Conservation (phyloP, 2,113 vertebrate species). For the Todiramphus saurophagus region DNA sequence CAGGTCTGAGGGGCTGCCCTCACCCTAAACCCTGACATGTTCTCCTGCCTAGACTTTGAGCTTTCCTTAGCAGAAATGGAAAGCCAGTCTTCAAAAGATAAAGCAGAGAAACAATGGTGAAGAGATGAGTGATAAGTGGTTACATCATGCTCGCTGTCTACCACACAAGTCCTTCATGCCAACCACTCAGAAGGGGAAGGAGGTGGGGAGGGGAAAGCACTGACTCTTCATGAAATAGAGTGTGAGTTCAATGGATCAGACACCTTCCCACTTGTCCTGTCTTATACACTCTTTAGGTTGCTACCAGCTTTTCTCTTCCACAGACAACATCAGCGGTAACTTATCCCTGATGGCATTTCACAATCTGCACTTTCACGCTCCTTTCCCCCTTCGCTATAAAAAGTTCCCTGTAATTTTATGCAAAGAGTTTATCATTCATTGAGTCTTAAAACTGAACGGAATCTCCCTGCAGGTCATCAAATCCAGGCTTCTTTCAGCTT, state of each 20-base stretch:
- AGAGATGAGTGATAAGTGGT: neutral
- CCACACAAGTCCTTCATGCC: neutral
- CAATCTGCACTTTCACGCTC: neutral
- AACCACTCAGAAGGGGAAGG: neutral
- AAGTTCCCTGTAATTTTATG: slow-evolving; percentile 48
- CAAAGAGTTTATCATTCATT: slow-evolving; percentile 17
- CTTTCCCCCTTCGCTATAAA: slow-evolving; percentile 25
- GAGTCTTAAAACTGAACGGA: slow-evolving; percentile 5
- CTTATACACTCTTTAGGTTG: neutral
- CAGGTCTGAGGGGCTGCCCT: too few relatives aligned
- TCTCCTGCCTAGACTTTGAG: too few relatives aligned
- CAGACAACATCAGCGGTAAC: neutral
- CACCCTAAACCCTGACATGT: too few relatives aligned
- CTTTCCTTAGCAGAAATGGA: too few relatives aligned
- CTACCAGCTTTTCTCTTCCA: slow-evolving; percentile 22
- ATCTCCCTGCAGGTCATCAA: slow-evolving; percentile 12
- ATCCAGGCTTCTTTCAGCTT: neutral
- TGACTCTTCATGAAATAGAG: neutral
- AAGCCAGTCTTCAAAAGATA: too few relatives aligned
- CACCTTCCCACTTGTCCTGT: neutral
- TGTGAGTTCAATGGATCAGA: neutral
- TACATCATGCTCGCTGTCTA: neutral
- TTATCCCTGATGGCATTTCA: neutral
- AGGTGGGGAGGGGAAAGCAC: neutral
- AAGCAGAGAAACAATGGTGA: too few relatives aligned